Base-by-base conservation (phyloP, 2,888 invertebrate genomes). In the Dexiosoma caninum region DNA sequence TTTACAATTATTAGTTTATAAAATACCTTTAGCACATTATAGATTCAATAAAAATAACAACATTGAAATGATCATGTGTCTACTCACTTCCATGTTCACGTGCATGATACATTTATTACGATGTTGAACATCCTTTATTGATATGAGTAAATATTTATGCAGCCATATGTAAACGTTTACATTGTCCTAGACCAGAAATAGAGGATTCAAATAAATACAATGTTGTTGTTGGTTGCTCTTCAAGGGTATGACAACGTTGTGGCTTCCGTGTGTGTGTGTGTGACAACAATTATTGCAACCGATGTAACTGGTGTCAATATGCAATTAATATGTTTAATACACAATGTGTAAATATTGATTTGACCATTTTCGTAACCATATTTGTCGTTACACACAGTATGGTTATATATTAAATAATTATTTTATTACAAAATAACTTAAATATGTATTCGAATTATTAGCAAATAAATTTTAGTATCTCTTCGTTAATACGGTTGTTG, bases 321-420 rank as follows among this genome's bases (percentile, higher is more conserved):
- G 53, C 60, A 69, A 76, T 76, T 76, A 69, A 69, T 60, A 76
- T 42, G 67, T 66, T 60, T 49, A 75, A 76, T 62, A 53, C 44
- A 44, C 35, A 70, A 40, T 30, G 59, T 70, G 46, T 49, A 64
- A 70, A 70, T 77, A 77, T 77, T 62, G 76, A 62, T 46, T 62
- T 62, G 16, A 60, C 1, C 32, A 57, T 62, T 66, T 46, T 23
- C 30, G 30, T 37, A 27, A 42, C 9, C 8, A 10, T 57, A 14
- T 66, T 46, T 53, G 53, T 53, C 12, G 19, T 30, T 44, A 12
- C 10, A 16, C 0, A 66, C 1, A 9, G 14, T 12, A 23, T 23
- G 27, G n/a, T 55, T 64, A 53, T 64, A 6, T 5, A 27, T 6
- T 27, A 3, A 3, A 3, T 27, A 5, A 27, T 27, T 3, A 5